Evolutionary conservation across 1,140 invertebrate genomes (phyloP), one percentile per base, ranked within the genome.

Genomic region (Drosophila murphyi): DNA sequence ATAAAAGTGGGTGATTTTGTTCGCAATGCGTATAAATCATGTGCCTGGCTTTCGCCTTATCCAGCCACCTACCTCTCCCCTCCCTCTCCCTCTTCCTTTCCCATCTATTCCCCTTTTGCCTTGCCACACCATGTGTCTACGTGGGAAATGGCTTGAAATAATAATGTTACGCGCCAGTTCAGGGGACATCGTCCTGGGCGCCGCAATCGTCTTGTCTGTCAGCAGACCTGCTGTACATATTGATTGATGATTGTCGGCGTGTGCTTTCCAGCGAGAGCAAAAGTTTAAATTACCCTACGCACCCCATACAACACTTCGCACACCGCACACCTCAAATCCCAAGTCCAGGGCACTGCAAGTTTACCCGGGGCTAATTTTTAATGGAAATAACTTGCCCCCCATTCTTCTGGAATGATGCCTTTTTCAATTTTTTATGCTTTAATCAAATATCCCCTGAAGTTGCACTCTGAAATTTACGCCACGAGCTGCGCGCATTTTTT

Each of bases 81-180:
- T 43, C 12, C 35, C 29, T n/a, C 5, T 28, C 34, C 62, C 68
- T 57, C 50, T 60, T 20, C 20, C 20, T 20, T 20, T 20, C 20
- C 20, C 20, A 20, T 20, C 20, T 20, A 20, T 20, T 20, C 20
- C 20, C 20, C 20, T 20, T 20, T 20, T 20, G 20, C 20, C 20
- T 20, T 20, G 20, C 20, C 20, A 20, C 20, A 20, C 20, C 20
- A 43, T 70, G 77, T 48, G 73, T 85, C 77, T 85, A 65, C 78
- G 76, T 80, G 79, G 83, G 76, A 87, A 87, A 87, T 87, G 87
- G 82, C 80, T 88, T 82, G 80, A 82, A 87, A 87, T 87, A 87
- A 87, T 87, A 87, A 83, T 88, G 83, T 88, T 87, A 88, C 68
- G 82, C 76, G 61, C 52, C 45, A 35, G 55, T 59, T 73, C 59